A percentile compares a stretch with the other conserved stretches of the same genome.
These are phyloP conservation scores for Odontomyia ornata DNA, from an alignment of 2,888 invertebrate genomes.

Conservation along the genomic window DNA sequence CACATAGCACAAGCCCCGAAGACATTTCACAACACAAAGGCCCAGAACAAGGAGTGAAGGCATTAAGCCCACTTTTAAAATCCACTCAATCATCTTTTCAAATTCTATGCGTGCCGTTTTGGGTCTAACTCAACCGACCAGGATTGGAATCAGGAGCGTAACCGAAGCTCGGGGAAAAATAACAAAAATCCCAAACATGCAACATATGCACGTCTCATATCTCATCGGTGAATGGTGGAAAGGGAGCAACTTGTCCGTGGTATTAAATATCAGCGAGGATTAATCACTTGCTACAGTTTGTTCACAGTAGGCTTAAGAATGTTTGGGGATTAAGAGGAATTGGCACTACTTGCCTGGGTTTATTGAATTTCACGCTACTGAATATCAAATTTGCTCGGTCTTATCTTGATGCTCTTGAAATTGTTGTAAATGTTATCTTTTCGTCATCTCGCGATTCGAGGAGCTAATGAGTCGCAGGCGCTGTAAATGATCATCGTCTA, in stretches of 20 bases:
- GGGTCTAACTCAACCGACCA: not conserved
- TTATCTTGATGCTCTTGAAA: conserved; percentile 7
- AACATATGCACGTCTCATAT: conserved; percentile 33
- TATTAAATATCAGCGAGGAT: conserved; percentile 31
- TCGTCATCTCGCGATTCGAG: not conserved
- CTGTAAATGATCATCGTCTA: not conserved
- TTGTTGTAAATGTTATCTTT: not conserved
- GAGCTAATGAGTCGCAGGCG: conserved; percentile 7
- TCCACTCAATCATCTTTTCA: conserved; percentile 36
- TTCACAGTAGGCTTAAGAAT: not conserved
- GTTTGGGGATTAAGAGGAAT: not conserved
- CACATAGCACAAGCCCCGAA: not conserved
- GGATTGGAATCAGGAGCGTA: not conserved
- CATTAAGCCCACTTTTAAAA: conserved; percentile 39
- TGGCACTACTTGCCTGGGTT: not conserved
- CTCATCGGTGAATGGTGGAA: conserved; percentile 18
- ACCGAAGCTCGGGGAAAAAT: not conserved
- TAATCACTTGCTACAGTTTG: conserved; percentile 16
- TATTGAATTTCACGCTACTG: conserved; percentile 18
- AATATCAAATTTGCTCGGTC: not conserved
- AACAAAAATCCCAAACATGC: conserved; percentile 25
- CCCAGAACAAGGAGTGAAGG: not conserved
- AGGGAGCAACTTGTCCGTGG: conserved; percentile 22
- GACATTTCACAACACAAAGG: not conserved
- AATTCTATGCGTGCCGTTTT: conserved; percentile 14